Evolutionary conservation across 2,888 invertebrate species (phyloP), one percentile per base, ranked within the genome.

Genomic region (Macroteleia sp.): DNA sequence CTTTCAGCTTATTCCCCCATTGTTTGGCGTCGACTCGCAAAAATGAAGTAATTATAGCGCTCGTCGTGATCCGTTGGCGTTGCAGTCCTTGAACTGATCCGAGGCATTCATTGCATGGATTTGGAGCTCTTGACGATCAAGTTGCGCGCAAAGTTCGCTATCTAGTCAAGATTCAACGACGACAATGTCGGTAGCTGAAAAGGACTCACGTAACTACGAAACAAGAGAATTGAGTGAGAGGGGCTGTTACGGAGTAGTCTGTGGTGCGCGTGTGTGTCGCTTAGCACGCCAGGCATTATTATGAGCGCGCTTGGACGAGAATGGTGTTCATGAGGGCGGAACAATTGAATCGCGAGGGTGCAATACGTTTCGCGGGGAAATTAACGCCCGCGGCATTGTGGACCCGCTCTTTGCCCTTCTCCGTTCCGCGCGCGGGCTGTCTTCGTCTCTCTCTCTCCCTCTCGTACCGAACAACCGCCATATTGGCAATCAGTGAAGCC

Each of bases 351-450:
- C 86, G 88, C 86, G 82, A 75, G 87, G 85, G 82, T 86, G 88
- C 87, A 89, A 88, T 90, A 87, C 85, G 87, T 89, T 89, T 89
- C 89, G 88, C 81, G 86, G 87, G 81, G 84, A 89, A 90, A 90
- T 90, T 90, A 90, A 88, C 89, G 88, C 90, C 87, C 83, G 86
- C 84, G 86, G 90, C 87, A 88, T 87, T 88, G 87, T 86, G 82
- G 82, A 78, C 80, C 81, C 77, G 70, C 74, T 74, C 71, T 66
- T 61, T 46, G 17, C 66, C 10, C 62, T 28, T 25, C 25, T 6
- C 25, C 25, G 25, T 6, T 25, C 25, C 25, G 6, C 25, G n/a
- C n/a, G n/a, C n/a, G n/a, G n/a, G n/a, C 25, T 25, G 6, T 25
- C 25, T 25, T 6, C 25, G 69, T n/a, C n/a, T n/a, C n/a, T n/a